Base-by-base conservation (phyloP, 2,113 vertebrate genomes). In the Platichthys flesus region DNA sequence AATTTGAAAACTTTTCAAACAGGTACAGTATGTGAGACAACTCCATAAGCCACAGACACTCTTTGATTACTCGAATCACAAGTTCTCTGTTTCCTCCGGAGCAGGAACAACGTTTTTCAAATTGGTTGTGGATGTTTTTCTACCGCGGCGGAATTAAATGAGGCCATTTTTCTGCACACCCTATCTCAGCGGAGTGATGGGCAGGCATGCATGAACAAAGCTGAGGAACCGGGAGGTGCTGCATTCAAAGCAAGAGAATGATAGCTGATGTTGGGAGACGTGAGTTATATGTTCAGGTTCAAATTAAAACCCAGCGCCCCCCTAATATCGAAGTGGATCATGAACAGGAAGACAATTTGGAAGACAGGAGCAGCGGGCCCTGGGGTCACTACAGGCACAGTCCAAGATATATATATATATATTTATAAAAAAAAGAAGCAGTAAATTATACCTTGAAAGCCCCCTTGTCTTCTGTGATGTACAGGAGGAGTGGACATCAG, bases 391-490 rank as follows among this genome's bases (percentile, higher is more conserved):
- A 21, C 56, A 70, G 74, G 63, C 78, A 80, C 62, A 82, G 31
- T 72, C 66, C 58, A 70, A 75, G 71, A 89, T 82, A 80, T 64
- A 18, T 68, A 72, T 65, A 57, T 54, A 52, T 31, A 31, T 31
- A 37, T 37, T 1, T 35, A 8, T 52, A 52, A 54, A 21, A 54
- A 47, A 78, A 58, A 76, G 76, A 64, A 62, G 40, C 58, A 21
- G 84, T 47, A 89, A 90, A 91, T 90, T 81, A 88, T 76, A 78
- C 83, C 78, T 83, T 92, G 79, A 92, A 93, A 90, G 84, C 82
- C 75, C 67, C 67, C 68, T 86, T 80, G 78, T 92, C 42, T 83
- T 74, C 59, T 86, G 64, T 85, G 72, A 91, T 84, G 84, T 79
- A 74, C 67, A 74, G 66, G 52, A 69, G 75, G 52, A 73, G 77